Base-by-base conservation (phyloP, 2,797 vertebrate species). In the Adelosebastes latens region DNA sequence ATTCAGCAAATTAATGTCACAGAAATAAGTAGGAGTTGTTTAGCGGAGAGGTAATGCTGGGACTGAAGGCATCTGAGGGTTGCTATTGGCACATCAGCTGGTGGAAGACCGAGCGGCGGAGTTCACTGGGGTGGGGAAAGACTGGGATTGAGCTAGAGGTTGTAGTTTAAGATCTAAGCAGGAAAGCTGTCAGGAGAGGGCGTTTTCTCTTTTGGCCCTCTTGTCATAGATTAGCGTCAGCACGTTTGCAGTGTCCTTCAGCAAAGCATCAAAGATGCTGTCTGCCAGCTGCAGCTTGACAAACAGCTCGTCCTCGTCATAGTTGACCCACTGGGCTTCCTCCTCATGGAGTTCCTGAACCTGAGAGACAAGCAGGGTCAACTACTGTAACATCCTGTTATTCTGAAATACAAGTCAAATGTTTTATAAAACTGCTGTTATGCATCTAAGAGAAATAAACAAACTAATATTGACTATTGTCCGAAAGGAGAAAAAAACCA, bases 251-350 rank as follows among this genome's bases (percentile, higher is more conserved):
- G 98, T 99, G 92, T 99, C 99, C 94, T 96, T 98, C 85, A 99
- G 95, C 94, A 99, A 95, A 79, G 97, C 94, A 56, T 99, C 98
- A 2, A 99, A 99, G 93, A 99, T 97, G 66, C 98, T 97, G 18
- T 99, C 98, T 24, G 98, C 97, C 79, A 99, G 87, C 93, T 99
- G 98, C 97, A 98, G 97, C 95, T 99, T 99, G 46, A 99, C 99
- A 81, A 96, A 98, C 70, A 99, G 94, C 63, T 99, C 99, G 4
- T 99, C 98, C 72, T 99, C 98, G 0, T 99, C 98, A 0, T 99
- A 99, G 94, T 98, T 99, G 58, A 99, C 97, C 99, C 99, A 99
- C 90, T 99, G 97, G 0, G 97, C 96, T 90, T 99, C 98, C 80
- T 99, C 99, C 81, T 99, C 98, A 0, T 99, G 98, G 69, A 99